Evolutionary conservation across 2,888 invertebrate genomes (phyloP).

Genomic region (Alloplasta piceator): DNA sequence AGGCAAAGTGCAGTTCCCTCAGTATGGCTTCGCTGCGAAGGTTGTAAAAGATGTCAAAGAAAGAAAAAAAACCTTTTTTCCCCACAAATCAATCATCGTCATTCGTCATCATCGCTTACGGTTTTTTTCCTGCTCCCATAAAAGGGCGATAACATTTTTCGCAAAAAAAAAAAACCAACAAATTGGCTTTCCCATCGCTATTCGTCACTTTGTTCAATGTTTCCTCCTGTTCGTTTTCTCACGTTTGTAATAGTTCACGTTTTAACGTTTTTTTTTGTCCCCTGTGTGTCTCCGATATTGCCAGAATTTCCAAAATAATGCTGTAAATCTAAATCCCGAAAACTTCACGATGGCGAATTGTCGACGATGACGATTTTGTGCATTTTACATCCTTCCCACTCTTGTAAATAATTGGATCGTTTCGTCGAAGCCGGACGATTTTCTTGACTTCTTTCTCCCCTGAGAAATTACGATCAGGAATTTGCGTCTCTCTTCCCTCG

Average conservation of each 20-base stretch:
- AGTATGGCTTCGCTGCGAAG: conserved; percentile 89
- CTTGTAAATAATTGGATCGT: conserved; percentile 22
- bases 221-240: conserved; percentile 25
- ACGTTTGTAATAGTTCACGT: conserved; percentile 13
- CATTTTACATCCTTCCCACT: neutral
- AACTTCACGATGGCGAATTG: conserved; percentile 7
- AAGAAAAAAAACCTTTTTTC: conserved; percentile 13
- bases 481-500: neutral
- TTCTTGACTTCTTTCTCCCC: conserved; percentile 43
- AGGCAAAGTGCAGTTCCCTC: conserved; percentile 88
- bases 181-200: conserved; percentile 35
- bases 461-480: conserved; percentile 56
- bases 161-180: conserved; percentile 15
- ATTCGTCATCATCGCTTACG: conserved; percentile 41
- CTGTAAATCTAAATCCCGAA: neutral
- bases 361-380: conserved; percentile 10
- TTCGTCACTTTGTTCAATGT: conserved; percentile 40
- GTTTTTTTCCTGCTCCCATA: neutral
- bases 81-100: conserved; percentile 49
- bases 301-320: neutral
- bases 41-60: conserved; percentile 84
- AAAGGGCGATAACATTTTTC: no score
- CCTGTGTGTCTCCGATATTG: neutral
- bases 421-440: conserved; percentile 19
- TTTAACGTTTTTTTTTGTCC: conserved; percentile 8